Conservation (phyloP, 53 echinoderm and acorn worm species). For the Patiria pectinifera region DNA sequence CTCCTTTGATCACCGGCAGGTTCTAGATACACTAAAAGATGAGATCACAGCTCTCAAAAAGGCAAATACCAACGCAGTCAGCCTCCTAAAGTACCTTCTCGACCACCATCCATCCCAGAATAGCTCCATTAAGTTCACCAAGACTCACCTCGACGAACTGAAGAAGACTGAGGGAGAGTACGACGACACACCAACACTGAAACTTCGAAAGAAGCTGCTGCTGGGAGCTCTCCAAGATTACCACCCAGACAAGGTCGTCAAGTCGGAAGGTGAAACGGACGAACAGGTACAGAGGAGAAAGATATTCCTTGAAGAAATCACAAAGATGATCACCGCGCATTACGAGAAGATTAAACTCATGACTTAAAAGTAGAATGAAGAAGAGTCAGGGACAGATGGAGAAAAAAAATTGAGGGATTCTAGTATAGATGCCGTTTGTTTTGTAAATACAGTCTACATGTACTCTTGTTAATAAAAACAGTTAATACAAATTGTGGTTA, state of each 20-base stretch:
- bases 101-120: constrained; percentile 19
- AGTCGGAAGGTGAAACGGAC: not conserved
- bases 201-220: constrained; percentile 32
- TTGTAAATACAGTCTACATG: no score
- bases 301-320: not conserved
- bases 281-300: not conserved
- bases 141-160: constrained; percentile 16
- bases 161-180: not conserved
- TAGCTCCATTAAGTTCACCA: not conserved
- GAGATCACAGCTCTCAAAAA: constrained; percentile 2
- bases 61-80: not conserved
- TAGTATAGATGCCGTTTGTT: no score
- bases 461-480: no score
- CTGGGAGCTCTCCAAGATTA: constrained; percentile 32
- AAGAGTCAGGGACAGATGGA: no score
- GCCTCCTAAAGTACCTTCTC: constrained; percentile 16
- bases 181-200: not conserved
- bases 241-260: constrained; percentile 38
- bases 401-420: no score
- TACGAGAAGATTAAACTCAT: not conserved
- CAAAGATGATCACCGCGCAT: constrained; percentile 15
- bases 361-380: no score
- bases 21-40: constrained; percentile 7
- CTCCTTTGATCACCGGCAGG: not conserved
- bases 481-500: no score